Evolutionary conservation across 2,888 invertebrate species (phyloP), one percentile per base, ranked within the genome.

Genomic region (Drosophila lutescens): DNA sequence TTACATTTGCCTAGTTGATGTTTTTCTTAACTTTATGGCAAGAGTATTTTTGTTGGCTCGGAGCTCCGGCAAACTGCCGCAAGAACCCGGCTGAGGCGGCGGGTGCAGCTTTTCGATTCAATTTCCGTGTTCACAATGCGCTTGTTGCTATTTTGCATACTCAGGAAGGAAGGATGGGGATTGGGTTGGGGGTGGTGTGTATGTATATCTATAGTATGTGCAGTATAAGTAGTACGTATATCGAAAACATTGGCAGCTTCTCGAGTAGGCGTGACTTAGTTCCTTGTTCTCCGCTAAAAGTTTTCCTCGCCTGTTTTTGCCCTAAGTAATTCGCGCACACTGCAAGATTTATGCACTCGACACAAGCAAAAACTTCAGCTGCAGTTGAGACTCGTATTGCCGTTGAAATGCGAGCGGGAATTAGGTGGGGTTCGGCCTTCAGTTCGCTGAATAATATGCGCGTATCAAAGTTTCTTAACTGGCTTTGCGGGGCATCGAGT

Each of bases 191-290:
- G 17, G 49, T 54, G 59, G 44, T 26, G 44, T 26, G 55, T 73
- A 13, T 34, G 9, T 44, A 23, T 26, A 41, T 41, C 6, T 46
- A n/a, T 6, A 10, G 13, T 46, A 46, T 30, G 30, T 30, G 9
- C 20, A 44, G 26, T 3, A 8, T 26, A 26, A 26, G 26, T 6
- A 26, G 26, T 26, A 26, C 4, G n/a, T 46, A 34, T 34, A 86
- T 88, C 83, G 81, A 79, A 74, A 87, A 63, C 88, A 83, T 80
- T 88, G 76, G 81, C 86, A 88, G 79, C 71, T 71, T 72, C 71
- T 78, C 61, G 63, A 60, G 63, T 83, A 83, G 88, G 83, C 83
- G 82, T 83, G 76, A 78, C 86, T 83, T 68, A 57, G 68, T 68
- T 63, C 55, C 76, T 55, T 76, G 54, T 69, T 60, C 76, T 85